A percentile compares a stretch with the other conserved stretches of the same genome.
Evolutionary conservation across 2,113 vertebrate genomes (phyloP).

Genomic region (Miniopterus natalensis): DNA sequence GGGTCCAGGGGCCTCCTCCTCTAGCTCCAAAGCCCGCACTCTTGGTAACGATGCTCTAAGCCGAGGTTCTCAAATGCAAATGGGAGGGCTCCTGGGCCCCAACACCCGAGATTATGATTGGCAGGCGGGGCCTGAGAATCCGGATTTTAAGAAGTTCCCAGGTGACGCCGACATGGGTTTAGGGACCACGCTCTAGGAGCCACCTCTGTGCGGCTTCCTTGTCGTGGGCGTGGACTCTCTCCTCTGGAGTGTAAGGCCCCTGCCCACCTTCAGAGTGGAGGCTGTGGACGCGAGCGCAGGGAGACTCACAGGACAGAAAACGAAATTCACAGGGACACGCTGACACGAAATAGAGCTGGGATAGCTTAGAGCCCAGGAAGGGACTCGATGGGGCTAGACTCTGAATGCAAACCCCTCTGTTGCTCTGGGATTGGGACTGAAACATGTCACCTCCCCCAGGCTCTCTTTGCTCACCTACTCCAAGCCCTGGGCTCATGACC

Average conservation of each 20-base stretch:
- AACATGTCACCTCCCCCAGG: not conserved
- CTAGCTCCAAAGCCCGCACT: not conserved
- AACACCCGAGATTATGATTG: not conserved
- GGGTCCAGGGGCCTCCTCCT: not conserved
- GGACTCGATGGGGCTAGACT: not conserved
- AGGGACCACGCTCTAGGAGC: not conserved
- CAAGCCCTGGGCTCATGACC: no score
- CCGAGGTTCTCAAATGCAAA: not conserved
- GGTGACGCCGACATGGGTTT: not conserved
- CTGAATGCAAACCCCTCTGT: not conserved
- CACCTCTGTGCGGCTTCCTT: accelerated
- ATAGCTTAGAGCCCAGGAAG: not conserved
- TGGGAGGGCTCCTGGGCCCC: not conserved
- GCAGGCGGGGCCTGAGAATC: not conserved
- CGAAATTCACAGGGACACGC: accelerated
- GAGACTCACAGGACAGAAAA: not conserved
- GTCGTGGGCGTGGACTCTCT: accelerated
- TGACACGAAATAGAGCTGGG: accelerated
- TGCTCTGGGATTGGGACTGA: not conserved
- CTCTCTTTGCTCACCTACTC: not conserved
- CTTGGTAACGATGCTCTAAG: not conserved
- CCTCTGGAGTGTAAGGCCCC: accelerated
- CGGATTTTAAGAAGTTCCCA: not conserved
- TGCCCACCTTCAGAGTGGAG: not conserved
- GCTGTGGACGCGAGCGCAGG: accelerated